Percentiles rank a stretch among this genome's conserved stretches.
Evolutionary conservation across 2,113 vertebrate genomes (phyloP).

Genomic region (Raphicerus campestris): DNA sequence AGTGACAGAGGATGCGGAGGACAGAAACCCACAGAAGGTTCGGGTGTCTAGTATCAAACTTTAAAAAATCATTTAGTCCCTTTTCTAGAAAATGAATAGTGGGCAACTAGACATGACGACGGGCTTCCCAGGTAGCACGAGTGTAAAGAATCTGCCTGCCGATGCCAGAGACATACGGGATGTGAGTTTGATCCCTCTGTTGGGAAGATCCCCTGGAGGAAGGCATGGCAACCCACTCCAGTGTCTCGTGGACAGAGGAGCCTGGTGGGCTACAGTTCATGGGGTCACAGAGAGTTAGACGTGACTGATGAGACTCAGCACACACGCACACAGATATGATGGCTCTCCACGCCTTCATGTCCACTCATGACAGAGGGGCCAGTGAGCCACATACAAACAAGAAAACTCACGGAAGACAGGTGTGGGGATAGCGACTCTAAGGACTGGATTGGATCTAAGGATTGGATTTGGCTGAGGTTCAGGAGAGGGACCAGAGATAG

Average conservation of each 20-base stretch:
- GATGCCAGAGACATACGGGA: not conserved
- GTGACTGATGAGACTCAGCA: not conserved
- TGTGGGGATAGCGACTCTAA: not conserved
- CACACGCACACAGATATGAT: accelerated
- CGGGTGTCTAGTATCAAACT: not conserved
- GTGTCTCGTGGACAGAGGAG: not conserved
- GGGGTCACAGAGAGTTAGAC: not conserved
- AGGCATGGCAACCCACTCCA: not conserved
- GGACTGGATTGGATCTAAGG: not conserved
- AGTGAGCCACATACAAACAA: not conserved
- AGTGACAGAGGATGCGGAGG: accelerated
- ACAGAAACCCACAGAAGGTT: not conserved
- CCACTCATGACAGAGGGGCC: not conserved
- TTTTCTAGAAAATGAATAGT: not conserved
- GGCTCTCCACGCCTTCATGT: not conserved
- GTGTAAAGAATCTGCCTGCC: not conserved
- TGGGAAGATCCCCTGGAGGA: not conserved
- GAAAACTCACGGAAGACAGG: not conserved
- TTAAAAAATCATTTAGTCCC: not conserved
- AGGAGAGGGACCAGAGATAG: not conserved
- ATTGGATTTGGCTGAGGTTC: not conserved
- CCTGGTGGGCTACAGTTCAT: not conserved
- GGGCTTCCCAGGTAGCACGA: not conserved
- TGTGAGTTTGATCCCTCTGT: not conserved
- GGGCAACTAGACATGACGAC: not conserved